Evolutionary conservation across 2,888 invertebrate genomes (phyloP).

Genomic region (Rhynchonema sp.): DNA sequence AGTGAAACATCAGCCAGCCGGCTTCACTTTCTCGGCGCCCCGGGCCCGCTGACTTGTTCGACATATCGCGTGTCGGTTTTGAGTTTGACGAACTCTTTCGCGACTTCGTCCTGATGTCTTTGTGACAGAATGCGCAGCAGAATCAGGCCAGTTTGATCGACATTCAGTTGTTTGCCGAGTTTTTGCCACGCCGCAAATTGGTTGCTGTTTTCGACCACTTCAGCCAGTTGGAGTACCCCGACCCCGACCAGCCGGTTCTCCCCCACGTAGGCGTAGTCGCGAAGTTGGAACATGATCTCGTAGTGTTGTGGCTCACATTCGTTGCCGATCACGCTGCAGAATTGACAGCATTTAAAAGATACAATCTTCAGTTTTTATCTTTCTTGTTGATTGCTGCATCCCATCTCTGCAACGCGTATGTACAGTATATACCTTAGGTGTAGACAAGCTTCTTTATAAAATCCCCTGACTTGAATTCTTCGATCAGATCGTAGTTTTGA

Average conservation of each 20-base stretch:
- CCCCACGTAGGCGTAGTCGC: constrained; percentile 94
- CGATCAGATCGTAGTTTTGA: too few species aligned
- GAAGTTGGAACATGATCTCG: constrained; percentile 90
- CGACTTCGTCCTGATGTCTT: constrained; percentile 94
- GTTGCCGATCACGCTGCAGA: constrained; percentile 73
- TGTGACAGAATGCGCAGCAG: constrained; percentile 85
- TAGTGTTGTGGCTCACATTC: constrained; percentile 88
- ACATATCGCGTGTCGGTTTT: constrained; percentile 87
- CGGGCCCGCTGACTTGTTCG: not conserved
- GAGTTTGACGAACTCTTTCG: constrained; percentile 93
- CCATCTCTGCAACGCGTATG: too few species aligned
- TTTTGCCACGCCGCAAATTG: constrained; percentile 25
- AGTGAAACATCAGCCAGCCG: too few species aligned
- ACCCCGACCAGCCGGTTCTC: constrained; percentile 92
- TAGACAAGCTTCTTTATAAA: too few species aligned
- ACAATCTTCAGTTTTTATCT: not conserved
- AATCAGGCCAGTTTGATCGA: constrained; percentile 99
- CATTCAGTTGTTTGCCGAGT: constrained; percentile 58
- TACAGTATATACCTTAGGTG: too few species aligned
- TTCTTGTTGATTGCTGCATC: not conserved
- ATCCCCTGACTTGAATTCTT: too few species aligned
- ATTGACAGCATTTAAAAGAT: constrained; percentile 6
- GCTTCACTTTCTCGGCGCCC: too few species aligned
- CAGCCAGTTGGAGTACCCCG: constrained; percentile 82
- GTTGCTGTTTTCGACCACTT: constrained; percentile 73